phyloP scores from a whole-genome alignment of 2,888 invertebrate species.

The Habrosyne pyritoides region DNA sequence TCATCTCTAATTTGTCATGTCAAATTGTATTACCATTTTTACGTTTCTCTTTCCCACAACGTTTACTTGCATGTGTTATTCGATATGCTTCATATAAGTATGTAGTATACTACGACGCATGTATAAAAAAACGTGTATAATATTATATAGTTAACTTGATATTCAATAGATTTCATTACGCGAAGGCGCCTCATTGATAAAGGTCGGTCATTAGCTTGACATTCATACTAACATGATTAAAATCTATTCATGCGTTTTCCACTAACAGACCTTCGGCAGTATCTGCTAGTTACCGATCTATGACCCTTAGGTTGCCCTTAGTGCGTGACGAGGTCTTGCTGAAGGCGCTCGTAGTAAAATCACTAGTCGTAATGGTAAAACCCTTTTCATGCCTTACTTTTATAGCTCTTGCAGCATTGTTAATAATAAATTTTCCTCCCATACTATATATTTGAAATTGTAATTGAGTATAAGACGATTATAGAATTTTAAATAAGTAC shows the following conservation, averaged over 20 bases:
- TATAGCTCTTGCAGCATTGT: constrained; percentile 63
- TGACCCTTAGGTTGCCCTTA: constrained; percentile 71
- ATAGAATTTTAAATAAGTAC: constrained; percentile 34
- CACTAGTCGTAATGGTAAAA: constrained; percentile 28
- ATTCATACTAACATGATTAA: constrained; percentile 40
- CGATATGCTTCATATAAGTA: too few species aligned
- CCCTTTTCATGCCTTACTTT: constrained; percentile 63
- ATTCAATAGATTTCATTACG: background rate
- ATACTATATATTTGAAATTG: constrained; percentile 28
- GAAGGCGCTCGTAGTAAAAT: constrained; percentile 41
- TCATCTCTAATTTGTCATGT: background rate
- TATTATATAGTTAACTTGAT: background rate
- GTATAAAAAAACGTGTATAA: background rate
- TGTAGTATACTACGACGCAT: too few species aligned
- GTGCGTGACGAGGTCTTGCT: constrained; percentile 71
- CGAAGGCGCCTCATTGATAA: constrained; percentile 12
- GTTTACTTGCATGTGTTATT: too few species aligned
- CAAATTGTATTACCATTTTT: background rate
- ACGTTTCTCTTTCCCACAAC: background rate
- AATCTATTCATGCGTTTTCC: constrained; percentile 66
- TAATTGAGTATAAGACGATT: constrained; percentile 23
- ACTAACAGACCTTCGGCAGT: constrained; percentile 55
- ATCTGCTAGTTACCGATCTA: constrained; percentile 55
- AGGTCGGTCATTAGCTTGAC: constrained; percentile 36
- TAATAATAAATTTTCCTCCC: constrained; percentile 51